A percentile compares a stretch with the other conserved stretches of the same genome.
Evolutionary conservation across 2,797 vertebrate species (phyloP).

Genomic region (Labroides dimidiatus): DNA sequence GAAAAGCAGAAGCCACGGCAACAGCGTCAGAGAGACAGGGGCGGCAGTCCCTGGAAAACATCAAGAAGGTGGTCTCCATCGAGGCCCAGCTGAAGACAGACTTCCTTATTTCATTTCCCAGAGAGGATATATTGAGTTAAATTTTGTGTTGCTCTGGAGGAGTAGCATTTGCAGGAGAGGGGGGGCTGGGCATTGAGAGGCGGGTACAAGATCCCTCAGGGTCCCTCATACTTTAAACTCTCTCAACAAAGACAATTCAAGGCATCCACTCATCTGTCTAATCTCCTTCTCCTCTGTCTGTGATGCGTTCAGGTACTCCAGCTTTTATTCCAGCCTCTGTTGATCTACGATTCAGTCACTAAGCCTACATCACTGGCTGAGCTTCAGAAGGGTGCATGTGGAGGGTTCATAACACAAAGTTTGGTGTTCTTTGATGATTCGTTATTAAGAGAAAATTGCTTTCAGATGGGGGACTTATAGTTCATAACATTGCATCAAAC

Average conservation of each 20-base stretch:
- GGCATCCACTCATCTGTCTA: conserved; percentile 47
- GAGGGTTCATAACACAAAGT: conserved; percentile 42
- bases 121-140: conserved; percentile 78
- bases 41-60: conserved; percentile 72
- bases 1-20: conserved; percentile 71
- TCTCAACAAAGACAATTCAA: conserved; percentile 33
- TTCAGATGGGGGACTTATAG: conserved; percentile 66
- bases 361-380: conserved; percentile 46
- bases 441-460: conserved; percentile 71
- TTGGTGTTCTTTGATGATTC: conserved; percentile 68
- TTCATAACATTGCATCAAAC: conserved; percentile 47
- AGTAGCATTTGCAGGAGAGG: conserved; percentile 46
- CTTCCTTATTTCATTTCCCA: conserved; percentile 83
- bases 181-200: conserved; percentile 28
- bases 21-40: conserved; percentile 59
- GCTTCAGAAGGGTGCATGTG: conserved; percentile 45
- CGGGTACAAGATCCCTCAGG: conserved; percentile 24
- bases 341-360: conserved; percentile 46
- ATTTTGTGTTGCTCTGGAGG: conserved; percentile 64
- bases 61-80: conserved; percentile 78
- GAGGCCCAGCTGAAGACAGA: conserved; percentile 73
- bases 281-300: conserved; percentile 28
- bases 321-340: conserved; percentile 24
- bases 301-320: conserved; percentile 44
- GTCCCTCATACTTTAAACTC: conserved; percentile 49